Percentiles rank a stretch among this genome's conserved stretches.
Conservation (phyloP, 2,888 invertebrate genomes). For the Sinhomidia bicolor region DNA sequence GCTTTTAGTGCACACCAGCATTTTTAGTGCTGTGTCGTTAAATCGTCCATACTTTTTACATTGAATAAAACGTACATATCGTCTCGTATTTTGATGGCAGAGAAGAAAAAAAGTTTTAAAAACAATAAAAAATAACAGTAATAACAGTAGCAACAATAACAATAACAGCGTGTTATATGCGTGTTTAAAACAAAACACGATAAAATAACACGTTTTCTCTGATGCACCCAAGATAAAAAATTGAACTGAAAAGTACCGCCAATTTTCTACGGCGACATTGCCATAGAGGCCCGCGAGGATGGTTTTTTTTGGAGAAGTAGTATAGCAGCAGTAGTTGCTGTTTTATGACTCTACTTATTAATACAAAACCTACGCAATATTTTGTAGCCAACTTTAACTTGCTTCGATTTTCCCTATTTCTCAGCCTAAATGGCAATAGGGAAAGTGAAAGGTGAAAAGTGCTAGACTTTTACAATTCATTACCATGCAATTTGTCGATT, state of each 20-base stretch:
- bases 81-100: background rate
- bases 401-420: background rate
- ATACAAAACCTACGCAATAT: background rate
- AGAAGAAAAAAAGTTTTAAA: too few relatives aligned
- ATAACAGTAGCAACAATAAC: background rate
- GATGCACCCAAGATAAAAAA: background rate
- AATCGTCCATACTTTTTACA: too few relatives aligned
- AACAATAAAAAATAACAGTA: background rate
- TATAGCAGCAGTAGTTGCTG: background rate
- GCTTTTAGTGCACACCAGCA: background rate
- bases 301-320: too few relatives aligned
- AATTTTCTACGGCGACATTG: too few relatives aligned
- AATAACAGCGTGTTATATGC: constrained; percentile 9
- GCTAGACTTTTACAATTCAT: constrained; percentile 52
- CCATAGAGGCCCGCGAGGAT: background rate
- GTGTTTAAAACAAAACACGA: constrained; percentile 2
- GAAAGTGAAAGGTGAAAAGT: constrained; percentile 24
- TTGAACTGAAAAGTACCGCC: too few relatives aligned
- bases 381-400: background rate
- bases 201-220: constrained; percentile 40
- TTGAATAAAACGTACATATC: too few relatives aligned
- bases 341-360: background rate
- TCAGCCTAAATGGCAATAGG: background rate
- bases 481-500: constrained; percentile 58
- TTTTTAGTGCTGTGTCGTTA: constrained; percentile 7